These are phyloP conservation scores for Leptopilina clavipes DNA, from an alignment of 1,140 invertebrate genomes.

Conservation along the genomic window DNA sequence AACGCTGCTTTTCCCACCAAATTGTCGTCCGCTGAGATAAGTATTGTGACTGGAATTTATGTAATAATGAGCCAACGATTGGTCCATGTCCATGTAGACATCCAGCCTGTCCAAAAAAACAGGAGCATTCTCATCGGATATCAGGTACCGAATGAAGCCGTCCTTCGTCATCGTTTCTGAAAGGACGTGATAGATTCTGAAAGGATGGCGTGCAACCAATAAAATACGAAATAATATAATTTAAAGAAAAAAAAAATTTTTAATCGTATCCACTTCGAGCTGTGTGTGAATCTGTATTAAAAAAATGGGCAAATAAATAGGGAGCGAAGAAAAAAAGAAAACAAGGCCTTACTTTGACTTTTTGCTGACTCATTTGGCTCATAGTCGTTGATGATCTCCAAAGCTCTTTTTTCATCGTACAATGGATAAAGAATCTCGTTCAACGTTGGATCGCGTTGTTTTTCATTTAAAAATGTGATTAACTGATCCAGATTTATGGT, in stretches of 20 bases:
- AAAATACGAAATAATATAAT: constrained; percentile 36
- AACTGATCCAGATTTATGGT: constrained; percentile 91
- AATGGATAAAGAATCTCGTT: constrained; percentile 99
- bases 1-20: constrained; percentile 97
- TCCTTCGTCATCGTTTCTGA: constrained; percentile 89
- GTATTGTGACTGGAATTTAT: constrained; percentile 99
- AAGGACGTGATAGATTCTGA: constrained; percentile 62
- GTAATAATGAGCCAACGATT: constrained; percentile 97
- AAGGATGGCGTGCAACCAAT: constrained; percentile 55
- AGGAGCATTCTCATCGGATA: constrained; percentile 99
- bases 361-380: constrained; percentile 90
- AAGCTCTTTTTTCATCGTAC: constrained; percentile 95
- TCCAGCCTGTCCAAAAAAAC: constrained; percentile 98
- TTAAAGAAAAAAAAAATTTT: no score
- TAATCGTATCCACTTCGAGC: neutral
- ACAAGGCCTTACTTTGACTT: constrained; percentile 81
- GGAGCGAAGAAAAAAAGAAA: constrained; percentile 43
- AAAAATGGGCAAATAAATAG: neutral
- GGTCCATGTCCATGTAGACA: constrained; percentile 99
- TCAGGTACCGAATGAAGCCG: constrained; percentile 97
- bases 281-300: neutral
- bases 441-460: constrained; percentile 97
- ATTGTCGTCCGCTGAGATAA: constrained; percentile 96
- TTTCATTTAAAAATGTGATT: constrained; percentile 97
- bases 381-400: constrained; percentile 95